These are phyloP conservation scores for Drosophila carrolli DNA, from an alignment of 1,140 invertebrate genomes.

Conservation along the genomic window DNA sequence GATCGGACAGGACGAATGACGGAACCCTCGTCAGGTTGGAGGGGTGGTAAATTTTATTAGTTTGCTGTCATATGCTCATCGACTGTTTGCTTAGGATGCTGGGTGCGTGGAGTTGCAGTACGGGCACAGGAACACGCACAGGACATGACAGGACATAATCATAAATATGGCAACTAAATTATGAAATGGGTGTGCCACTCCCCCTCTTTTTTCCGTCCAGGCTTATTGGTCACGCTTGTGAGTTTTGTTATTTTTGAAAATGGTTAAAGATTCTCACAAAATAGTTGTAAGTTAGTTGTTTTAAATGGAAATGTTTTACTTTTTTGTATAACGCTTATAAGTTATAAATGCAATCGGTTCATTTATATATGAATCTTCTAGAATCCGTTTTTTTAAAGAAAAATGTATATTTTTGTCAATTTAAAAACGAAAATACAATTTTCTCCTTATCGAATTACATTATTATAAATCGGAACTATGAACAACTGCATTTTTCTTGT, in stretches of 20 bases:
- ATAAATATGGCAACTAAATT: conserved; percentile 81
- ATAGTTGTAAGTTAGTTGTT: not conserved
- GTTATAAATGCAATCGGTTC: too few relatives aligned
- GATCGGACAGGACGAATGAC: conserved; percentile 17
- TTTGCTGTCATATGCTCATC: conserved; percentile 60
- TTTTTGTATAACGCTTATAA: too few relatives aligned
- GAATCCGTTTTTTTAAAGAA: too few relatives aligned
- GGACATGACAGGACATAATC: conserved; percentile 75
- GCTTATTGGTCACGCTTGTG: conserved; percentile 17
- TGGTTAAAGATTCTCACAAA: not conserved
- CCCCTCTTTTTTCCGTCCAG: not conserved
- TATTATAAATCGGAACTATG: too few relatives aligned
- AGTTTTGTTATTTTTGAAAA: too few relatives aligned
- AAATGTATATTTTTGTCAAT: too few relatives aligned
- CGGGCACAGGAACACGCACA: conserved; percentile 22
- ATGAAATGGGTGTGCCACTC: conserved; percentile 45
- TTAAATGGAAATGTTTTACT: too few relatives aligned
- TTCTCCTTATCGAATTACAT: too few relatives aligned
- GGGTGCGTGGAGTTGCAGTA: conserved; percentile 9
- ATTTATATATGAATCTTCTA: too few relatives aligned
- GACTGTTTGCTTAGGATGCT: conserved; percentile 74
- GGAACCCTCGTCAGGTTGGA: conserved; percentile 28
- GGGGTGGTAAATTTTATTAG: conserved; percentile 60
- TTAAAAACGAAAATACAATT: too few relatives aligned
- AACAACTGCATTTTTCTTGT: too few relatives aligned